Percentiles rank a stretch among this genome's conserved stretches.
Conservation (phyloP, 2,888 invertebrate species). For the Tetragonula carbonaria region DNA sequence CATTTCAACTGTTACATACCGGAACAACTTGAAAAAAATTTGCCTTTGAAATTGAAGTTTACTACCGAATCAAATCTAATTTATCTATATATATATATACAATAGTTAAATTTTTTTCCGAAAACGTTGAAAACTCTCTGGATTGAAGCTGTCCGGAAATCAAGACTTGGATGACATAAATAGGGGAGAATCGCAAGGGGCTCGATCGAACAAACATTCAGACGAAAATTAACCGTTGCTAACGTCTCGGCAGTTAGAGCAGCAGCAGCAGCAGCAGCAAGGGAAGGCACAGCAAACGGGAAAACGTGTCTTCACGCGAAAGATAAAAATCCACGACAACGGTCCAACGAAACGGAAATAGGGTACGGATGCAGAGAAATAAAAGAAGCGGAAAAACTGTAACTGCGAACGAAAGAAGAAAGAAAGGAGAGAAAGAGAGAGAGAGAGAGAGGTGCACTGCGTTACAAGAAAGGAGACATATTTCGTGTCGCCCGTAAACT, state of each 20-base stretch:
- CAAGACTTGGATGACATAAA: neutral
- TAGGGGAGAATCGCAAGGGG: fast-evolving
- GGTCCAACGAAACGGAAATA: neutral
- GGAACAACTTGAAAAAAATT: too few species aligned
- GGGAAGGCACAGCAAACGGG: neutral
- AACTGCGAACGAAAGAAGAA: neutral
- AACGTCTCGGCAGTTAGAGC: neutral
- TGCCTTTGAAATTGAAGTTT: too few species aligned
- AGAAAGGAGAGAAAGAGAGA: neutral
- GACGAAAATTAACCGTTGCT: neutral
- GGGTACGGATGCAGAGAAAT: neutral
- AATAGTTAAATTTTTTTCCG: neutral
- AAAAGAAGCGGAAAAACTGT: neutral
- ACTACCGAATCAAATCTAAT: too few species aligned
- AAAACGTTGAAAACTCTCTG: fast-evolving
- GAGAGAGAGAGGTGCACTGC: constrained; percentile 16
- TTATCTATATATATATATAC: too few species aligned
- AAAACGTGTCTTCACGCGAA: neutral
- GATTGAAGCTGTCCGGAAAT: neutral
- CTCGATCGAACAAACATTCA: too few species aligned
- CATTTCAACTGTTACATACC: too few species aligned
- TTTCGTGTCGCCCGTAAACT: constrained; percentile 57
- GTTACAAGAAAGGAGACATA: constrained; percentile 49
- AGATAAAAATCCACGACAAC: neutral
- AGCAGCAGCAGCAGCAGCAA: neutral